Conservation (phyloP, 2,888 invertebrate species). For the Cantharis flavilabris region DNA sequence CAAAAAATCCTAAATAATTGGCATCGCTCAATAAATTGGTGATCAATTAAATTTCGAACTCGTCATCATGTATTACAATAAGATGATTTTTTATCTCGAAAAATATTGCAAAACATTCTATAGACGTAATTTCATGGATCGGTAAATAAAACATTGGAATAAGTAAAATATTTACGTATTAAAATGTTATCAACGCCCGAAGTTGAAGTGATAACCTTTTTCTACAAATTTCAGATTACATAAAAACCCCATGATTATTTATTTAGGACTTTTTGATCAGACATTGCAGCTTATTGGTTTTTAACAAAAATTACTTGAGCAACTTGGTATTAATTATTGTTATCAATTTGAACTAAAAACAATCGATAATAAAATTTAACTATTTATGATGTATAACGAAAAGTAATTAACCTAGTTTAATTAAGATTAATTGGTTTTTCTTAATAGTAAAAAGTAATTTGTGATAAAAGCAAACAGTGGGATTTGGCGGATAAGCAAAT, state of each 20-base stretch:
- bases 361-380: neutral
- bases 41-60: too few species aligned
- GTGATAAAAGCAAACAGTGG: neutral
- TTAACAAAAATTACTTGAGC: neutral
- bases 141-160: neutral
- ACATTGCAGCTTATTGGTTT: neutral
- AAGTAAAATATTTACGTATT: neutral
- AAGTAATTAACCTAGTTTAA: neutral
- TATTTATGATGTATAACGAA: neutral
- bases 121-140: neutral
- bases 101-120: neutral
- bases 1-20: neutral
- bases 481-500: neutral
- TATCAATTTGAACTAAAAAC: neutral
- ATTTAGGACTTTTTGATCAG: neutral
- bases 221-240: neutral
- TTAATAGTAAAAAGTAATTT: neutral
- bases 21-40: neutral
- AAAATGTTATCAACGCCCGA: neutral
- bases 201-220: neutral
- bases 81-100: too few species aligned
- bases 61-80: too few species aligned
- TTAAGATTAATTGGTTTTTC: neutral
- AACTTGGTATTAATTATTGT: neutral
- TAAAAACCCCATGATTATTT: neutral